Conservation (phyloP, 2,888 invertebrate species). For the Dascillus cervinus region DNA sequence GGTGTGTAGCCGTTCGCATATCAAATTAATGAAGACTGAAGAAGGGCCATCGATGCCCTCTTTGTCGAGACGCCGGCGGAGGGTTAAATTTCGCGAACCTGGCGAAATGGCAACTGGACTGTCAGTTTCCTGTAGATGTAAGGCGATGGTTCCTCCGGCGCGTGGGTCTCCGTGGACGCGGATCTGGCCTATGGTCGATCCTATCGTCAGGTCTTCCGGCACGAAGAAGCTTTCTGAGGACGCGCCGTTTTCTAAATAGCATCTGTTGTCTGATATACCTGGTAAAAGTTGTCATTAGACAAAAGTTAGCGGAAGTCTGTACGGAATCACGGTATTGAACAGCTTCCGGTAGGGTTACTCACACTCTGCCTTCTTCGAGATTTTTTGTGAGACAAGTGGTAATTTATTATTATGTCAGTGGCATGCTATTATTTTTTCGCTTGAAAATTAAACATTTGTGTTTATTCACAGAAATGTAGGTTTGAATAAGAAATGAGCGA, state of each 20-base stretch:
- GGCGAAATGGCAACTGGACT: conserved; percentile 71
- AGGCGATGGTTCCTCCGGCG: conserved; percentile 66
- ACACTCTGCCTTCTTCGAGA: too few relatives aligned
- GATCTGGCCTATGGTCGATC: conserved; percentile 69
- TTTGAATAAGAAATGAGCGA: too few relatives aligned
- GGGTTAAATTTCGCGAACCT: conserved; percentile 72
- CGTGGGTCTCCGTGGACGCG: conserved; percentile 76
- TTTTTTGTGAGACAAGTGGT: too few relatives aligned
- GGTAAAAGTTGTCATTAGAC: too few relatives aligned
- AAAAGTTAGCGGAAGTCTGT: too few relatives aligned
- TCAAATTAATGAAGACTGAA: conserved; percentile 77
- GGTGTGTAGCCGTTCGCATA: conserved; percentile 73
- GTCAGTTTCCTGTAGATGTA: conserved; percentile 70
- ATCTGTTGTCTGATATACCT: conserved; percentile 77
- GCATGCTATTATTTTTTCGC: too few relatives aligned
- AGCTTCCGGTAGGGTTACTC: conserved; percentile 16
- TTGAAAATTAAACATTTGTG: too few relatives aligned
- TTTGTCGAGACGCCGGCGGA: conserved; percentile 72
- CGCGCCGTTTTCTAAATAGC: conserved; percentile 83
- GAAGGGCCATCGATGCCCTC: conserved; percentile 77
- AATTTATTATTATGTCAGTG: too few relatives aligned
- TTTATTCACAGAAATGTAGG: too few relatives aligned
- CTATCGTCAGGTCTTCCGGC: conserved; percentile 75
- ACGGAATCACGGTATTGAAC: conserved; percentile 22
- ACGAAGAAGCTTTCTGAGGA: conserved; percentile 88